Percentiles rank a stretch among this genome's conserved stretches.
phyloP scores from a whole-genome alignment of 2,797 vertebrate species.

The Myotis findleyi region DNA sequence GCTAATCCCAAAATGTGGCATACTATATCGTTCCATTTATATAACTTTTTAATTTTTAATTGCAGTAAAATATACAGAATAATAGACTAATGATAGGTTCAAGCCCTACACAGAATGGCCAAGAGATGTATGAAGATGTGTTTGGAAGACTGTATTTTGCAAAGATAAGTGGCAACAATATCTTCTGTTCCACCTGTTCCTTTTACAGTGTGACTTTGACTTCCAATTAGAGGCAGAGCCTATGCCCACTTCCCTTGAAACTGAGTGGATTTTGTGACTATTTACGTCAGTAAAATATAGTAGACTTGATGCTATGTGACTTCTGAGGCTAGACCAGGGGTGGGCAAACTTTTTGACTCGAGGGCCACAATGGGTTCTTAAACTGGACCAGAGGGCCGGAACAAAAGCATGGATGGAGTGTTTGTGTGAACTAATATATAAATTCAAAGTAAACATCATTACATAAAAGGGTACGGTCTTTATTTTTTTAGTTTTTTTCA shows the following conservation, averaged over 20 bases:
- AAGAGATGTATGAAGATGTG: not conserved
- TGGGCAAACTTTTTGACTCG: too few species aligned
- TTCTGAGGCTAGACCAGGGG: not conserved
- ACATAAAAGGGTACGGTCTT: too few species aligned
- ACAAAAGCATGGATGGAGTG: too few species aligned
- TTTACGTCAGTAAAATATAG: not conserved
- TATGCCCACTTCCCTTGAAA: conserved; percentile 12
- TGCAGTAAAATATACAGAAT: not conserved
- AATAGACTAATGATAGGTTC: not conserved
- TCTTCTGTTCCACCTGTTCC: not conserved
- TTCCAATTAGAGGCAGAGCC: not conserved
- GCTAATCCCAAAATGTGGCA: not conserved
- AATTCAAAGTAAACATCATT: too few species aligned
- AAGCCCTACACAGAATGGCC: not conserved
- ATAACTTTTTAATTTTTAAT: not conserved
- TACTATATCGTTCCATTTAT: not conserved
- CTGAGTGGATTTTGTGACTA: not conserved
- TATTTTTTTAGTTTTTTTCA: too few species aligned
- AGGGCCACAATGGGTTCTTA: too few species aligned
- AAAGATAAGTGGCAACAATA: conserved; percentile 51
- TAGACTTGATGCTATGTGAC: not conserved
- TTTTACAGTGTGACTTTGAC: not conserved
- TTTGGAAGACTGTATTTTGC: conserved; percentile 10
- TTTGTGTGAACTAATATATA: too few species aligned
- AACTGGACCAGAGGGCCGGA: too few species aligned